These are phyloP conservation scores for Spea multiplicata DNA, from an alignment of 2,113 vertebrate genomes.

Conservation along the genomic window DNA sequence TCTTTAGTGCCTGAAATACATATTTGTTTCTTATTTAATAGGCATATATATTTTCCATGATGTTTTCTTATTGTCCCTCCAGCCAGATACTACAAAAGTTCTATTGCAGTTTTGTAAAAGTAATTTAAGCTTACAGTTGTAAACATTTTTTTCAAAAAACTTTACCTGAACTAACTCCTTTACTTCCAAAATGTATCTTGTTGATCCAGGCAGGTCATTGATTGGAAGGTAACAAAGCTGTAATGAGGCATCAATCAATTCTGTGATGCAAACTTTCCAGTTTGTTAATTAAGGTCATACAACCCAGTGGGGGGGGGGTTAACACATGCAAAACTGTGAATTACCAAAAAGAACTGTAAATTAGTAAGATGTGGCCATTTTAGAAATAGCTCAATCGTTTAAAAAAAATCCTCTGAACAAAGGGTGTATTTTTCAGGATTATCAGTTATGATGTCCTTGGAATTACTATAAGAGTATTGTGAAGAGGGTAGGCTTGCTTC, in stretches of 20 bases:
- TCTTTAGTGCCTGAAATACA: no score
- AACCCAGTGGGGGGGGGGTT: constrained; percentile 2
- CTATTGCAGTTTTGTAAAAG: no score
- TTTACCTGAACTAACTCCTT: constrained; percentile 21
- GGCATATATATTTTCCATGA: no score
- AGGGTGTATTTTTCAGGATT: neutral
- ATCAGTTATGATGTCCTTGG: neutral
- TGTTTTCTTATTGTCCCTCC: no score
- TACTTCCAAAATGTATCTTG: neutral
- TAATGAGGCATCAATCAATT: constrained; percentile 45
- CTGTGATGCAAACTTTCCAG: constrained; percentile 25
- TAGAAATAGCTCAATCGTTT: constrained; percentile 5
- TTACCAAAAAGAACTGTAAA: constrained; percentile 22
- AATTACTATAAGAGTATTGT: neutral
- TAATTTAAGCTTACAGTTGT: no score
- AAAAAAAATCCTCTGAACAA: neutral
- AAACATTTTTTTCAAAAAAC: neutral
- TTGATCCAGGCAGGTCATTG: constrained; percentile 31
- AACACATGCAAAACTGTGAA: constrained; percentile 11
- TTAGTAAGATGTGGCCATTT: neutral
- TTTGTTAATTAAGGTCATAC: constrained; percentile 43
- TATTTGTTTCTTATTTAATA: no score
- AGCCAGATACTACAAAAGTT: no score
- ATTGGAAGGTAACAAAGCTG: constrained; percentile 37
- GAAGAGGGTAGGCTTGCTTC: neutral